A percentile compares a stretch with the other conserved stretches of the same genome.
phyloP scores from a whole-genome alignment of 2,113 vertebrate species.

The Halichoeres trimaculatus region DNA sequence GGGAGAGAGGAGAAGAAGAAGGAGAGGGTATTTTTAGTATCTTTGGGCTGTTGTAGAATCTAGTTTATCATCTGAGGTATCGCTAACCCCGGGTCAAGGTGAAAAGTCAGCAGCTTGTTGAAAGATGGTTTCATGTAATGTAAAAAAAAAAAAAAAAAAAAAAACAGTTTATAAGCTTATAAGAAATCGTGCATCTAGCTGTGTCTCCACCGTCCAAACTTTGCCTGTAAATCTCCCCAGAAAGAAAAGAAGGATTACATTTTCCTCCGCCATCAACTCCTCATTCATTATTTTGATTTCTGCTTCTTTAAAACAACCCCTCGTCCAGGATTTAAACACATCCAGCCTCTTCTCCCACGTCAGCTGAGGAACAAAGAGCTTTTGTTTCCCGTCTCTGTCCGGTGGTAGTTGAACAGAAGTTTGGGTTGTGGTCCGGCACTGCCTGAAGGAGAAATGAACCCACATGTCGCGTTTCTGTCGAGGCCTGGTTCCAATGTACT shows the following conservation, averaged over 20 bases:
- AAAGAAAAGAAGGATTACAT: too few relatives aligned
- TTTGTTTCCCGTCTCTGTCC: slow-evolving; percentile 30
- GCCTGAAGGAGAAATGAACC: neutral
- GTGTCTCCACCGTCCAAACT: too few relatives aligned
- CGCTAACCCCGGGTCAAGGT: neutral
- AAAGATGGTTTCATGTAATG: neutral
- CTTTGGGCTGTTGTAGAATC: neutral
- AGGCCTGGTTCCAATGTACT: neutral
- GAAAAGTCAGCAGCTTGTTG: neutral
- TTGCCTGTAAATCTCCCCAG: too few relatives aligned
- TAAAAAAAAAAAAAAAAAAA: too few relatives aligned
- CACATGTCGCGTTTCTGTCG: neutral
- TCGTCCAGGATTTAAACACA: neutral
- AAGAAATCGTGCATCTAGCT: too few relatives aligned
- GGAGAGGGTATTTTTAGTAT: slow-evolving; percentile 11
- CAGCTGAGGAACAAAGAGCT: slow-evolving; percentile 23
- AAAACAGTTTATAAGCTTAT: too few relatives aligned
- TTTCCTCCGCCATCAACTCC: neutral
- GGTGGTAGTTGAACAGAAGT: slow-evolving; percentile 4
- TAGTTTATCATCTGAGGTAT: slow-evolving; percentile 14
- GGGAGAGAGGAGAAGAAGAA: neutral
- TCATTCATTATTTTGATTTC: neutral
- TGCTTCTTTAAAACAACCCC: neutral
- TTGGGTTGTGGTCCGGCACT: slow-evolving; percentile 5
- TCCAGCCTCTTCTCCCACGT: slow-evolving; percentile 18